Conservation (phyloP, 2,113 vertebrate genomes). For the Podarcis muralis region DNA sequence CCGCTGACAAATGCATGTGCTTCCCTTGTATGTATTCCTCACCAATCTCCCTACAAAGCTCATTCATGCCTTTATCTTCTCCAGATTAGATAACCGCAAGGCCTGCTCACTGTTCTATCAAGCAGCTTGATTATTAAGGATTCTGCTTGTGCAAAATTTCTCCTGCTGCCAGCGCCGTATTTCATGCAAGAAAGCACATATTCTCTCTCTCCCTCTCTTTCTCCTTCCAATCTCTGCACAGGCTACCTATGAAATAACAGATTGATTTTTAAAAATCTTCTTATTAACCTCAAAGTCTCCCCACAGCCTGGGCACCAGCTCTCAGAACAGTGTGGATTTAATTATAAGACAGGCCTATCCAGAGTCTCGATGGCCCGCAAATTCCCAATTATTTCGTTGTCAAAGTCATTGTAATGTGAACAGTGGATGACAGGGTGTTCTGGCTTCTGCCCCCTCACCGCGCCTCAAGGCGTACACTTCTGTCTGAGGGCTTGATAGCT, state of each 20-base stretch:
- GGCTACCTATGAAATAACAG: constrained; percentile 16
- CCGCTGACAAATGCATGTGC: background rate
- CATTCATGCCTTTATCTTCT: constrained; percentile 11
- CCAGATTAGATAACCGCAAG: constrained; percentile 13
- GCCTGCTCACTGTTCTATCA: background rate
- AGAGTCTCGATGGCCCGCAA: background rate
- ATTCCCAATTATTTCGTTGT: constrained; percentile 42
- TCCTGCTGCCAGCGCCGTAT: background rate
- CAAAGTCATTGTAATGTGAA: constrained; percentile 16
- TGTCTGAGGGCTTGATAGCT: background rate
- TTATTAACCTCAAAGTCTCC: constrained; percentile 29
- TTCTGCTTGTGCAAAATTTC: constrained; percentile 5
- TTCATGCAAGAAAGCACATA: constrained; percentile 30
- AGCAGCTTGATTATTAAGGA: constrained; percentile 22
- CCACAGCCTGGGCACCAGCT: background rate
- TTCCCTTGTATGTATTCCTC: background rate
- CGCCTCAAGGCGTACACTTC: background rate
- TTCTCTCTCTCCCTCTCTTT: background rate
- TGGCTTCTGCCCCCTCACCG: background rate
- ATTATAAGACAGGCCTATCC: constrained; percentile 33
- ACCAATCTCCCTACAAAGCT: background rate
- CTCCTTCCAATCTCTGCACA: background rate
- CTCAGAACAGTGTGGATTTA: constrained; percentile 22
- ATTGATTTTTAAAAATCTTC: constrained; percentile 32
- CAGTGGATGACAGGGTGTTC: background rate